Conservation (phyloP, 2,797 vertebrate species). For the Remorina albescens region DNA sequence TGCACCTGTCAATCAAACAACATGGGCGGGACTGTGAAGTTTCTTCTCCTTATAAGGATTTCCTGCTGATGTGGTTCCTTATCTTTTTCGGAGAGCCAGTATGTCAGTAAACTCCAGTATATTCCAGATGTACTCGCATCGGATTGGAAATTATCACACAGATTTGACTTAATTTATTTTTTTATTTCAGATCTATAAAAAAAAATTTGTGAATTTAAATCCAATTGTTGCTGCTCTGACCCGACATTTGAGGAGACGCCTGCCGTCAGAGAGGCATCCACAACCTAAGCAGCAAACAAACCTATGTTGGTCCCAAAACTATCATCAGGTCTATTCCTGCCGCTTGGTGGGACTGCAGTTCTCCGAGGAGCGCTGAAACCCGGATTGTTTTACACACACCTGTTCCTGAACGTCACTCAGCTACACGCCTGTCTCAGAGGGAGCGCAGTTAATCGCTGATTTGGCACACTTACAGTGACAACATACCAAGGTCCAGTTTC, state of each 20-base stretch:
- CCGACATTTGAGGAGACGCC: conserved; percentile 23
- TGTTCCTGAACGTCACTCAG: conserved; percentile 76
- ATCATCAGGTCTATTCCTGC: conserved; percentile 78
- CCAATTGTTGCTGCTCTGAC: conserved; percentile 27
- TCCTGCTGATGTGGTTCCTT: conserved; percentile 2
- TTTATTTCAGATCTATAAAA: no score
- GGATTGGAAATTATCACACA: not conserved
- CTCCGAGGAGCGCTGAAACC: conserved; percentile 65
- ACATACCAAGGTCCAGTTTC: conserved; percentile 86
- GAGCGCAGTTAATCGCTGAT: conserved; percentile 84
- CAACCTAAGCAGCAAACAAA: conserved; percentile 39
- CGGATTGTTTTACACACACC: conserved; percentile 78
- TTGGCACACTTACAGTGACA: conserved; percentile 86
- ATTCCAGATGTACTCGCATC: not conserved
- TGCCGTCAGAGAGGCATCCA: conserved; percentile 28
- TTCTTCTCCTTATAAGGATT: conserved; percentile 32
- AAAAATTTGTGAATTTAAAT: not conserved
- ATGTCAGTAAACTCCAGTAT: not conserved
- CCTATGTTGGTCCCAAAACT: conserved; percentile 53
- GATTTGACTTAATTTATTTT: not conserved
- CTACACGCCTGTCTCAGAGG: conserved; percentile 81
- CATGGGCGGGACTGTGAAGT: not conserved
- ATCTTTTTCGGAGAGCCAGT: accelerated
- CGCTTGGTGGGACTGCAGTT: conserved; percentile 40
- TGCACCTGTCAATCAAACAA: conserved; percentile 21